phyloP scores from a whole-genome alignment of 2,888 invertebrate species.

The Hirtodrosophila cameraria region DNA sequence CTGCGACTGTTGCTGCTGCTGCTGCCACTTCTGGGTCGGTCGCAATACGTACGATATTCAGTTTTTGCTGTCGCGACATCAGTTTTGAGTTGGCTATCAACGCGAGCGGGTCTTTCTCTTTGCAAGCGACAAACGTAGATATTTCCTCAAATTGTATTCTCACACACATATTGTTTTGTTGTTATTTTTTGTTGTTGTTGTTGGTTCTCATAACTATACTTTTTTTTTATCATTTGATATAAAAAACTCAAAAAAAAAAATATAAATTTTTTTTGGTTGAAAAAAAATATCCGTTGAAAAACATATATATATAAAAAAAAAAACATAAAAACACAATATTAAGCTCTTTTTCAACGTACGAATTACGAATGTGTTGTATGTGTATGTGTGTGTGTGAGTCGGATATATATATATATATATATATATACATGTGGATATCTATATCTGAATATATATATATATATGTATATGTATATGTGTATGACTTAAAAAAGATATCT shows the following conservation, averaged over 20 bases:
- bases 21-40: slow-evolving; percentile 67
- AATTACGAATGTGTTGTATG: slow-evolving; percentile 48
- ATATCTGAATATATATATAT: slow-evolving; percentile 8
- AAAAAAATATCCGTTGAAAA: slow-evolving; percentile 30
- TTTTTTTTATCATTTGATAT: slow-evolving; percentile 23
- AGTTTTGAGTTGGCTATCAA: slow-evolving; percentile 85
- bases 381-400: slow-evolving; percentile 41
- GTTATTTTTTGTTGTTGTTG: slow-evolving; percentile 68
- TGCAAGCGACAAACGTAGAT: slow-evolving; percentile 84
- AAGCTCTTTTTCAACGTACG: slow-evolving; percentile 55
- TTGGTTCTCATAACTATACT: slow-evolving; percentile 36
- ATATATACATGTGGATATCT: slow-evolving; percentile 10
- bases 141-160: slow-evolving; percentile 71
- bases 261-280: slow-evolving; percentile 51
- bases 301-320: slow-evolving; percentile 22
- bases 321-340: slow-evolving; percentile 34
- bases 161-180: slow-evolving; percentile 69
- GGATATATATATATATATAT: slow-evolving; percentile 26
- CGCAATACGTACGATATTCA: slow-evolving; percentile 74
- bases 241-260: slow-evolving; percentile 25
- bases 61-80: slow-evolving; percentile 81
- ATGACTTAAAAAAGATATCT: slow-evolving; percentile 31
- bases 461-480: slow-evolving; percentile 10
- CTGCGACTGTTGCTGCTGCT: slow-evolving; percentile 36
- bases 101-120: slow-evolving; percentile 85